phyloP scores from a whole-genome alignment of 2,113 vertebrate species.

The Tetrax tetrax region DNA sequence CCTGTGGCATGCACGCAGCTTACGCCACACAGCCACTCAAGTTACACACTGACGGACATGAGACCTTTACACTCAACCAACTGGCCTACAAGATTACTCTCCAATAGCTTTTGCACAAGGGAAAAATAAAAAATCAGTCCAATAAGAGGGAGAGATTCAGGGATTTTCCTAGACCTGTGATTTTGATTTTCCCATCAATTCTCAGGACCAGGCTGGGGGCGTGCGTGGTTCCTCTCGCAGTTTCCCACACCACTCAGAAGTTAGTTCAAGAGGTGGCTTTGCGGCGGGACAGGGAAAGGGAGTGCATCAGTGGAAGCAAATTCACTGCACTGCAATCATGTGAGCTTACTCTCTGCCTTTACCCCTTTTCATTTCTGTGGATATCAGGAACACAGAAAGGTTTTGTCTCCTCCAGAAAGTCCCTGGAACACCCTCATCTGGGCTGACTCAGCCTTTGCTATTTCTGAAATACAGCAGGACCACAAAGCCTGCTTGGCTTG shows the following conservation, averaged over 20 bases:
- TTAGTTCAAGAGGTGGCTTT: neutral
- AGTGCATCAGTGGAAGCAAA: neutral
- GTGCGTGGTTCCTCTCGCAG: neutral
- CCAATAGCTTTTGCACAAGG: neutral
- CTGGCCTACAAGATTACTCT: neutral
- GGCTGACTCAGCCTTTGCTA: neutral
- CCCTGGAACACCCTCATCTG: neutral
- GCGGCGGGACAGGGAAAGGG: neutral
- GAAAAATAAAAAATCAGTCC: neutral
- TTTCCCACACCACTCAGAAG: neutral
- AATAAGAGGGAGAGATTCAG: neutral
- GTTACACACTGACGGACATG: neutral
- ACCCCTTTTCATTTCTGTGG: neutral
- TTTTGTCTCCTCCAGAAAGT: neutral
- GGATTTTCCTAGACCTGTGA: neutral
- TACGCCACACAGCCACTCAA: neutral
- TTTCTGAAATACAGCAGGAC: neutral
- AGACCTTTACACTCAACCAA: neutral
- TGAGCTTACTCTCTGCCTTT: neutral
- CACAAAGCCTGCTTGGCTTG: neutral
- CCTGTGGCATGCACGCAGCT: neutral
- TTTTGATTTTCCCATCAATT: neutral
- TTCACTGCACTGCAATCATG: neutral
- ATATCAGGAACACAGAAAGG: neutral
- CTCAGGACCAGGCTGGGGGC: neutral